Evolutionary conservation across 1,140 invertebrate species (phyloP), one percentile per base, ranked within the genome.

Genomic region (Drosophila dunni): DNA sequence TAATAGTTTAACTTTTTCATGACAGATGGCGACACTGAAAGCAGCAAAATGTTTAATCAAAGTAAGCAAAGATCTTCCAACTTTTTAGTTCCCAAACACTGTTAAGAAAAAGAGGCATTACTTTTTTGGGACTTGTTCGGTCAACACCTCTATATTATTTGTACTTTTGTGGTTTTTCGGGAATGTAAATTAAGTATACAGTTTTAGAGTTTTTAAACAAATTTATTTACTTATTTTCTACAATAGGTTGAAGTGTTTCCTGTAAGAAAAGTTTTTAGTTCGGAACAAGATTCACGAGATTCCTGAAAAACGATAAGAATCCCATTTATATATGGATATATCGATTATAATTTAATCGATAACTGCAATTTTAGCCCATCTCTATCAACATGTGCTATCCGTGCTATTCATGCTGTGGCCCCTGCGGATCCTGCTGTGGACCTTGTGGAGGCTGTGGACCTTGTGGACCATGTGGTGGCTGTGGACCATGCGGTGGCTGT

Each of bases 391-490:
- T 58, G 56, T 44, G 56, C 56, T 58, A 51, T n/a, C 48, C 48
- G 9, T 51, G 20, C 20, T n/a, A 33, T 3, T 48, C 45, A 3
- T 48, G 45, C 45, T 48, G 17, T 51, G 48, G 48, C 24, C 9
- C 17, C 24, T 51, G 48, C 17, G 48, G 48, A 51, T 13, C 13
- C 44, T 15, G 15, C 6, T 20, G 46, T 24, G 15, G 46, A 15
- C 44, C 44, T 1, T 48, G 6, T 48, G 45, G 17, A 24, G 6
- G 1, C 0, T 51, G 48, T 29, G 48, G 48, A 7, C 1, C 3
- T 24, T 48, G 54, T 13, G 51, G 51, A 54, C 51, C 24, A 15
- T 57, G 29, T 38, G 54, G 36, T 9, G 56, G 56, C 20, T 58
- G 40, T 33, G 56, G 56, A 45, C 40, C 38, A 5, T 42, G 40